Evolutionary conservation across 2,113 vertebrate species (phyloP).

Genomic region (Melanerpes formicivorus): DNA sequence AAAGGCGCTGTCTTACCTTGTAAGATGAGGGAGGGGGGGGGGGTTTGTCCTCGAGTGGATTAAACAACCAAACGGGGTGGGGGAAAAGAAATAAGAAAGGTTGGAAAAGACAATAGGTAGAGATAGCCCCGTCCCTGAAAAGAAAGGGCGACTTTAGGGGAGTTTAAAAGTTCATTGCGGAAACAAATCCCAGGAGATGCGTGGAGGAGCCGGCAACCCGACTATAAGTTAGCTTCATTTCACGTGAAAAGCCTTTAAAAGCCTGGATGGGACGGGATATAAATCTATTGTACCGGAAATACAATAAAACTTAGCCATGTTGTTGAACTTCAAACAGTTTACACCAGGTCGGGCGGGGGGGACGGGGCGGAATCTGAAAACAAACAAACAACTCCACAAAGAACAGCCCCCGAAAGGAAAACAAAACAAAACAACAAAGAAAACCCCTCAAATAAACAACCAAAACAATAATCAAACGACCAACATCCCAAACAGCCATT

Average conservation of each 20-base stretch:
- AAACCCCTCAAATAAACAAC: no score
- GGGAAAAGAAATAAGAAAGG: not conserved
- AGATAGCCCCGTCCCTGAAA: not conserved
- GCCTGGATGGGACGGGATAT: slow-evolving; percentile 36
- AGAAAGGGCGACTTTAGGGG: not conserved
- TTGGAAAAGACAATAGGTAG: not conserved
- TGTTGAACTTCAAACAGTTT: slow-evolving; percentile 79
- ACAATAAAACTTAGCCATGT: slow-evolving; percentile 75
- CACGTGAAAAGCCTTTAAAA: not conserved
- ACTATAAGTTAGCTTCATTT: not conserved
- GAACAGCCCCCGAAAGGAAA: not conserved
- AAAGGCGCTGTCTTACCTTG: slow-evolving; percentile 13
- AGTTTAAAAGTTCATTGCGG: slow-evolving; percentile 38
- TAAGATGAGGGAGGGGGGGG: not conserved
- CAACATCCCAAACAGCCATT: not conserved
- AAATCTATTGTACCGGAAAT: slow-evolving; percentile 74
- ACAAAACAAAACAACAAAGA: not conserved
- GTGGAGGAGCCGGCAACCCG: slow-evolving; percentile 1
- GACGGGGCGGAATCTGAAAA: slow-evolving; percentile 19
- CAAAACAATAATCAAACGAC: no score
- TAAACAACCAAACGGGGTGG: not conserved
- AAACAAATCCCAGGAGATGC: not conserved
- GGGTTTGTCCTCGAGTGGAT: not conserved
- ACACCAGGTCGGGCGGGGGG: slow-evolving; percentile 4
- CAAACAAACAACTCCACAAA: not conserved